These are phyloP conservation scores for Tragopan temminckii DNA, from an alignment of 2,797 vertebrate species.

Conservation along the genomic window DNA sequence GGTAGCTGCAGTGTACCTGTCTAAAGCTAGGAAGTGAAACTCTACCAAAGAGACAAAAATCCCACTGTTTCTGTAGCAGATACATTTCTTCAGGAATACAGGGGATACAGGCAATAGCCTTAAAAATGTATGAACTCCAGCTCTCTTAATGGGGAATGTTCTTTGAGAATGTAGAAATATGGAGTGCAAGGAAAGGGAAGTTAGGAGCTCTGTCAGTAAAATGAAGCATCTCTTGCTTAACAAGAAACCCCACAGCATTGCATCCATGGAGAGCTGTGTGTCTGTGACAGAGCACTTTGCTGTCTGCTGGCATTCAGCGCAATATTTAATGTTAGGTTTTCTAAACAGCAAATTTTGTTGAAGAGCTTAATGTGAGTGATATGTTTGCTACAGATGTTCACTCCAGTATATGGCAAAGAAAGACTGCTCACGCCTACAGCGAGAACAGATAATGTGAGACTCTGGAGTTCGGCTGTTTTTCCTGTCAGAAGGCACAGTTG, in stretches of 20 bases:
- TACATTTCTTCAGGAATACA: neutral
- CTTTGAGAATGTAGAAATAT: neutral
- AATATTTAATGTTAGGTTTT: neutral
- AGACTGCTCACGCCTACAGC: neutral
- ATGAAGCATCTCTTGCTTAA: neutral
- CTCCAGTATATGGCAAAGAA: neutral
- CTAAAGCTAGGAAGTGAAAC: neutral
- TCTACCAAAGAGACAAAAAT: neutral
- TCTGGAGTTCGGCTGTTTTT: neutral
- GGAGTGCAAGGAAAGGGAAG: neutral
- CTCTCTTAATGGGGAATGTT: neutral
- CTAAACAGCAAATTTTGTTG: neutral
- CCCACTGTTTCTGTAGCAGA: neutral
- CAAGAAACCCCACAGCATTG: accelerated
- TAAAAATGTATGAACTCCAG: accelerated
- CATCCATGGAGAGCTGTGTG: accelerated
- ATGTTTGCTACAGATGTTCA: slow-evolving; percentile 10
- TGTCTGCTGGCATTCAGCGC: neutral
- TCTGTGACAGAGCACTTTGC: neutral
- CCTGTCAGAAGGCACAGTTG: neutral
- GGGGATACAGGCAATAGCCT: neutral
- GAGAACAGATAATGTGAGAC: neutral
- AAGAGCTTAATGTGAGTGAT: neutral
- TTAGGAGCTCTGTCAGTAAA: neutral
- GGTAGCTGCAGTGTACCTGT: neutral